Percentiles rank a stretch among this genome's conserved stretches.
phyloP scores from a whole-genome alignment of 2,113 vertebrate genomes.

The Anseranas semipalmata region DNA sequence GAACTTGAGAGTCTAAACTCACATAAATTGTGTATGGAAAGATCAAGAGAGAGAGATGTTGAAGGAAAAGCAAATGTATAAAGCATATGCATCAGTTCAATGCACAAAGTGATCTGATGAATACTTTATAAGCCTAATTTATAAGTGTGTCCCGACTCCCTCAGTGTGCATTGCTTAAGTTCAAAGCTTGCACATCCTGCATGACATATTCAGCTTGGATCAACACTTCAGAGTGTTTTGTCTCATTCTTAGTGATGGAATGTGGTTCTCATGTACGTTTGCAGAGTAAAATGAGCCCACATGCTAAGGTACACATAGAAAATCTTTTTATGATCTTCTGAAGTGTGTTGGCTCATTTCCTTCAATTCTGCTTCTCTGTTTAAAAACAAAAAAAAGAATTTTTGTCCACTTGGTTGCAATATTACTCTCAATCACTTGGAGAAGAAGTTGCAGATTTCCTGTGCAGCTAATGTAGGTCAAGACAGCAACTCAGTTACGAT shows the following conservation, averaged over 20 bases:
- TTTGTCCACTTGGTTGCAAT: neutral
- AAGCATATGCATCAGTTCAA: slow-evolving; percentile 25
- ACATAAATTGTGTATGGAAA: neutral
- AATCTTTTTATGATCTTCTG: neutral
- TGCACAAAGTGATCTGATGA: slow-evolving; percentile 11
- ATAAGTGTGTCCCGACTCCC: neutral
- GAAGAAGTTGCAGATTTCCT: neutral
- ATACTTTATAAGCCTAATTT: slow-evolving; percentile 43
- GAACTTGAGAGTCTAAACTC: neutral
- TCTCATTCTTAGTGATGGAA: neutral
- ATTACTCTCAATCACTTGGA: neutral
- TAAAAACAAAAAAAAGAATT: neutral
- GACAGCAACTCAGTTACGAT: neutral
- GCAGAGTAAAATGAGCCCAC: neutral
- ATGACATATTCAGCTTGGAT: neutral
- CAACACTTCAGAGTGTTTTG: neutral
- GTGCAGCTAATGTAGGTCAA: neutral
- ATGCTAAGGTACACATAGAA: neutral
- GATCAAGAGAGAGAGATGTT: neutral
- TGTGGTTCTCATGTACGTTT: neutral
- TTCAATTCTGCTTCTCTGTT: neutral
- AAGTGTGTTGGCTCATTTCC: neutral
- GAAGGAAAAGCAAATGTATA: slow-evolving; percentile 20
- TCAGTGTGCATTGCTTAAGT: neutral
- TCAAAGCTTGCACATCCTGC: neutral